These are phyloP conservation scores for Blennius ocellaris DNA, from an alignment of 2,113 vertebrate genomes.

Conservation along the genomic window DNA sequence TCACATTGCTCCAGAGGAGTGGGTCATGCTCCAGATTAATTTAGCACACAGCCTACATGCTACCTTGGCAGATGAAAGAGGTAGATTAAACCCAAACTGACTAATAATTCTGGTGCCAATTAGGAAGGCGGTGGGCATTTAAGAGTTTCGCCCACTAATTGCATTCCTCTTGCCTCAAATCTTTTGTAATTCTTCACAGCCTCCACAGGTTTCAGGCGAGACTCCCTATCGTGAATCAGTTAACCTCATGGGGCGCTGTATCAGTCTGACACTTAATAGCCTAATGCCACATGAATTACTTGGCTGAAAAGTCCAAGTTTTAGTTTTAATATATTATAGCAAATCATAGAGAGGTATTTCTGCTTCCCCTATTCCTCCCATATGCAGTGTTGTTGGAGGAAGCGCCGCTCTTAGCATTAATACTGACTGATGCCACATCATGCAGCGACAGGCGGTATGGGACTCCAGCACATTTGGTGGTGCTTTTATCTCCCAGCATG, in stretches of 20 bases:
- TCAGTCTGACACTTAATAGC: neutral
- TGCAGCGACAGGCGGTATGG: constrained; percentile 34
- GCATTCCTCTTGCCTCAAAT: neutral
- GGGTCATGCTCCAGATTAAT: no score
- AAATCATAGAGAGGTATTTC: constrained; percentile 12
- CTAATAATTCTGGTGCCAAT: no score
- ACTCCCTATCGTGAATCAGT: neutral
- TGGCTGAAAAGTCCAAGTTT: neutral
- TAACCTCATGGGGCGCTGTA: neutral
- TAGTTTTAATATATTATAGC: no score
- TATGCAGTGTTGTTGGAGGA: constrained; percentile 27
- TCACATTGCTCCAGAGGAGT: no score
- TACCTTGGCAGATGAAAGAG: no score
- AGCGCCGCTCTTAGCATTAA: constrained; percentile 36
- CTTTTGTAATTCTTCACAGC: constrained; percentile 9
- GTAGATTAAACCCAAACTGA: no score
- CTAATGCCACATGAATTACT: neutral
- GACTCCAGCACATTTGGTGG: constrained; percentile 51
- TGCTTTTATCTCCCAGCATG: constrained; percentile 76
- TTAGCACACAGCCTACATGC: no score
- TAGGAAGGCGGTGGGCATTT: no score
- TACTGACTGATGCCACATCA: constrained; percentile 63
- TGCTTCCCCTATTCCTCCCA: constrained; percentile 18
- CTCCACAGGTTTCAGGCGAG: constrained; percentile 3
- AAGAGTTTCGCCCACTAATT: neutral